Percentiles rank a stretch among this genome's conserved stretches.
These are phyloP conservation scores for Natator depressus DNA, from an alignment of 2,113 vertebrate genomes.

Conservation along the genomic window DNA sequence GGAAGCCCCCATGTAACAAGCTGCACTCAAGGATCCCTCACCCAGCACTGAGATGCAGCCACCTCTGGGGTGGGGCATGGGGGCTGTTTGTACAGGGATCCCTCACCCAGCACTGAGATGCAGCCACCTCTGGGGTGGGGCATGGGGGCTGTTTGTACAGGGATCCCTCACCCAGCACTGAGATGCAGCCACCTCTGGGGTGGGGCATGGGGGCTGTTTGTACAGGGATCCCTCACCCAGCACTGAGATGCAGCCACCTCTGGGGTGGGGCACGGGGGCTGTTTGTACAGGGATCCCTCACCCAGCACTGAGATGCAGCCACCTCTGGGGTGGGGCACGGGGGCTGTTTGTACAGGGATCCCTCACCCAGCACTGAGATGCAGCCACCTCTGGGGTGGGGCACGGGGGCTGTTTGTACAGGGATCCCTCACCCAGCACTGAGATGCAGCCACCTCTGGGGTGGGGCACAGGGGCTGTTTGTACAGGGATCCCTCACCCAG, in stretches of 20 bases:
- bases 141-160: too few species aligned
- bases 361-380: neutral
- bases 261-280: neutral
- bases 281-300: neutral
- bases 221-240: neutral
- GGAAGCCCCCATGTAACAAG: neutral
- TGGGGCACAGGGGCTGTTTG: neutral
- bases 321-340: neutral
- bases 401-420: too few species aligned
- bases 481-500: neutral
- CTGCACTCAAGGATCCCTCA: neutral
- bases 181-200: neutral
- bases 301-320: neutral
- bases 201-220: neutral
- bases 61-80: neutral
- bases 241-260: neutral
- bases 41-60: neutral
- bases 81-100: too few species aligned
- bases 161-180: neutral
- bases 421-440: neutral
- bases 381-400: neutral
- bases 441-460: neutral
- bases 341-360: too few species aligned
- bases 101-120: neutral
- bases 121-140: neutral